Conservation (phyloP, 2,113 vertebrate species). For the Saiga tatarica region DNA sequence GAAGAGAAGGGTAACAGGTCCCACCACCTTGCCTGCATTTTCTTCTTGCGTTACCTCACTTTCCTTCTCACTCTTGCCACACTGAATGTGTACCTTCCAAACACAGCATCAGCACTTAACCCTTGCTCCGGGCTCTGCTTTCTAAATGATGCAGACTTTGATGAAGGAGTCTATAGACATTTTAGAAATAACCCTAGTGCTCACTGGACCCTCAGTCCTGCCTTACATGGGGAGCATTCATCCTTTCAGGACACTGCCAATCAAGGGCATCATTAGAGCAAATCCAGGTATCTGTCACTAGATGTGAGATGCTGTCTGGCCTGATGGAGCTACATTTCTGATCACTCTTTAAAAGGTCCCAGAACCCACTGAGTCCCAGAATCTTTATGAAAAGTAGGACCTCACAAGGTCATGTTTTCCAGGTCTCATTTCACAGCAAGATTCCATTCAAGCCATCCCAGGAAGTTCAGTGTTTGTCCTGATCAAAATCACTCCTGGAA, state of each 20-base stretch:
- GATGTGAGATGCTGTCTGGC: accelerated
- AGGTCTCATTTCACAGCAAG: not conserved
- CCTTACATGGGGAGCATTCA: not conserved
- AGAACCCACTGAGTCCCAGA: not conserved
- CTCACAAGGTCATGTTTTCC: not conserved
- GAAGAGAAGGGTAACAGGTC: accelerated
- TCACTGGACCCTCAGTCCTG: not conserved
- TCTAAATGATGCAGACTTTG: accelerated
- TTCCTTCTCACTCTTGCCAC: not conserved
- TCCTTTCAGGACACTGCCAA: not conserved
- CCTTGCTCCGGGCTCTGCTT: not conserved
- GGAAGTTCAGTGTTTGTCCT: too few relatives aligned
- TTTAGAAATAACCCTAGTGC: accelerated
- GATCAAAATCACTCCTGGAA: not conserved
- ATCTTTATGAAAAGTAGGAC: not conserved
- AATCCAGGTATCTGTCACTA: accelerated
- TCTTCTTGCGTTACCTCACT: accelerated
- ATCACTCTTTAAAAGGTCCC: not conserved
- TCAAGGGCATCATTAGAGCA: accelerated
- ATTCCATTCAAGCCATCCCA: not conserved
- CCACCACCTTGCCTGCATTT: accelerated
- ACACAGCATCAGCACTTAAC: accelerated
- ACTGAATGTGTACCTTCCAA: not conserved
- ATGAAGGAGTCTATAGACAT: not conserved
- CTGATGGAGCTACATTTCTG: accelerated